Conservation (phyloP, 2,797 vertebrate genomes). For the Loris lydekkerianus region DNA sequence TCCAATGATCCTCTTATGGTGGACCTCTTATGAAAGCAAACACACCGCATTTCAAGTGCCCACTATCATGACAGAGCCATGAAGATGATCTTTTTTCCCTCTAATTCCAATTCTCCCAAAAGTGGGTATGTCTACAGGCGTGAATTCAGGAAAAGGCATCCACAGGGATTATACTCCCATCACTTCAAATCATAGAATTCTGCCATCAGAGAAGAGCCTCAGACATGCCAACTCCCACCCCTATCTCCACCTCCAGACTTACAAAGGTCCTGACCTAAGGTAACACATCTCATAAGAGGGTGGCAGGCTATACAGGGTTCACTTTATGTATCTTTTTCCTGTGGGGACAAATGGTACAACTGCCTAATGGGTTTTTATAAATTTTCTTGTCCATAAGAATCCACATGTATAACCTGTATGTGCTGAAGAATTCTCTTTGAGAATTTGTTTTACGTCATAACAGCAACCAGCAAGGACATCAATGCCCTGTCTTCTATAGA, state of each 20-base stretch:
- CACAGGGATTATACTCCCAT: rapidly evolving
- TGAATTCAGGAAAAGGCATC: background rate
- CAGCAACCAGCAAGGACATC: background rate
- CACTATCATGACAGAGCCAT: background rate
- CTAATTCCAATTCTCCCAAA: background rate
- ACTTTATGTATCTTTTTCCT: rapidly evolving
- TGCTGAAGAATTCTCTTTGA: background rate
- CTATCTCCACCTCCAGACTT: too few species aligned
- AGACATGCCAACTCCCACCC: background rate
- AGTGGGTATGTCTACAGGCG: background rate
- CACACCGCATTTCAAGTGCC: background rate
- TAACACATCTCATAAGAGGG: rapidly evolving
- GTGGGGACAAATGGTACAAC: rapidly evolving
- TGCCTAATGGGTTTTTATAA: background rate
- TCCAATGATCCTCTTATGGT: background rate
- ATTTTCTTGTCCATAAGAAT: background rate
- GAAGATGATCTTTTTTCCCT: background rate
- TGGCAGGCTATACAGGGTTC: background rate
- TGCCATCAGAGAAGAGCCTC: background rate
- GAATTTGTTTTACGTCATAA: background rate
- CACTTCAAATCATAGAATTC: background rate
- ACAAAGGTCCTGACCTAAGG: background rate
- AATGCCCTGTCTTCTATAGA: background rate
- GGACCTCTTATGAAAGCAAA: background rate
- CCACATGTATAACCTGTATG: background rate